These are phyloP conservation scores for Drosophila bocqueti DNA, from an alignment of 1,140 invertebrate genomes.

Conservation along the genomic window DNA sequence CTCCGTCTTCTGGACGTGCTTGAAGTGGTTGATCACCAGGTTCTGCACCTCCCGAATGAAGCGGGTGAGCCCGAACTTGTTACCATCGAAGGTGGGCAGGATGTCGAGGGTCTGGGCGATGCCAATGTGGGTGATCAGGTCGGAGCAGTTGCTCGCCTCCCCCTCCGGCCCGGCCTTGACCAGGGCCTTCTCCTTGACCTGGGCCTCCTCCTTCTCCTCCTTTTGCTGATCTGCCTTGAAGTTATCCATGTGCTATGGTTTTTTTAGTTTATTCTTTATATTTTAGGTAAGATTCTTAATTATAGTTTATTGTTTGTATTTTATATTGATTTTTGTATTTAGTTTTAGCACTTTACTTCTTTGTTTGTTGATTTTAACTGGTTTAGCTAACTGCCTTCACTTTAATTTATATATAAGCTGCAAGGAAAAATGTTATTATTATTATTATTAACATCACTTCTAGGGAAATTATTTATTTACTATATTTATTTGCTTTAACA, in stretches of 20 bases:
- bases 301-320: neutral
- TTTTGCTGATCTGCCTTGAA: neutral
- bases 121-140: neutral
- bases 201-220: neutral
- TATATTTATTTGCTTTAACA: neutral
- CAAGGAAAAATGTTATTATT: neutral
- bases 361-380: neutral
- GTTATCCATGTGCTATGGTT: neutral
- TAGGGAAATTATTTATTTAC: neutral
- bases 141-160: neutral
- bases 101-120: neutral
- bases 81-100: constrained; percentile 3
- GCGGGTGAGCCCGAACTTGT: neutral
- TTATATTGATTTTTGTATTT: neutral
- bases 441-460: neutral
- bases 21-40: constrained; percentile 4
- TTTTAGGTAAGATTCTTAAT: neutral
- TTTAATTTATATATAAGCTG: neutral
- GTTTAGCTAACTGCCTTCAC: neutral
- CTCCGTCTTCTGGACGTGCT: neutral
- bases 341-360: neutral
- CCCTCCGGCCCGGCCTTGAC: neutral
- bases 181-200: neutral
- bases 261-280: no score
- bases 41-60: constrained; percentile 7